Percentiles rank a stretch among this genome's conserved stretches.
phyloP scores from a whole-genome alignment of 2,113 vertebrate genomes.

The Rhinogobius similis region DNA sequence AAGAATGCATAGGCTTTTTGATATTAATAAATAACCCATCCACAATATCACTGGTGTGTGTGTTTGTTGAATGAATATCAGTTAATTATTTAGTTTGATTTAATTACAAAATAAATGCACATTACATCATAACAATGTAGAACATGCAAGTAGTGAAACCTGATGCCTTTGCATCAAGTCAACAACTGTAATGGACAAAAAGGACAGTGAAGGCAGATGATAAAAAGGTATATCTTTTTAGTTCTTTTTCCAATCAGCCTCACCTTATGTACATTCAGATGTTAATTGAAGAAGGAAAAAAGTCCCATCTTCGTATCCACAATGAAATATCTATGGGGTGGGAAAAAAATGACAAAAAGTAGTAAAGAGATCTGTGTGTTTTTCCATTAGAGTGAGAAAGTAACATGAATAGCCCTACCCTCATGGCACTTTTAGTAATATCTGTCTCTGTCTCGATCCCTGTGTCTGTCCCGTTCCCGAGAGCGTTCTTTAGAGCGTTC shows the following conservation, averaged over 20 bases:
- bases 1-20: slow-evolving; percentile 24
- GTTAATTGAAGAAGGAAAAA: slow-evolving; percentile 39
- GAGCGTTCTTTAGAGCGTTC: slow-evolving; percentile 53
- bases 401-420: not conserved
- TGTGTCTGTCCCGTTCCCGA: slow-evolving; percentile 54
- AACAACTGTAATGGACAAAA: slow-evolving; percentile 43
- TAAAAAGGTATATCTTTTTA: slow-evolving; percentile 15
- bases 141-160: slow-evolving; percentile 57
- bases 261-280: slow-evolving; percentile 31
- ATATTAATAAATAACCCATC: slow-evolving; percentile 52
- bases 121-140: slow-evolving; percentile 36
- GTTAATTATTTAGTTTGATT: slow-evolving; percentile 23
- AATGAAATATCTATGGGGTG: slow-evolving; percentile 12
- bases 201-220: slow-evolving; percentile 24
- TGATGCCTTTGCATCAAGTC: slow-evolving; percentile 32
- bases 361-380: no score
- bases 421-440: not conserved
- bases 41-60: not conserved
- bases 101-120: slow-evolving; percentile 63
- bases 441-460: not conserved
- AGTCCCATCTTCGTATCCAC: slow-evolving; percentile 19
- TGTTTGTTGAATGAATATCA: no score
- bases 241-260: slow-evolving; percentile 21
- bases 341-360: not conserved
- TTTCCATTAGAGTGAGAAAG: no score